Conservation (phyloP, 2,113 vertebrate genomes). For the Pycnonotus jocosus region DNA sequence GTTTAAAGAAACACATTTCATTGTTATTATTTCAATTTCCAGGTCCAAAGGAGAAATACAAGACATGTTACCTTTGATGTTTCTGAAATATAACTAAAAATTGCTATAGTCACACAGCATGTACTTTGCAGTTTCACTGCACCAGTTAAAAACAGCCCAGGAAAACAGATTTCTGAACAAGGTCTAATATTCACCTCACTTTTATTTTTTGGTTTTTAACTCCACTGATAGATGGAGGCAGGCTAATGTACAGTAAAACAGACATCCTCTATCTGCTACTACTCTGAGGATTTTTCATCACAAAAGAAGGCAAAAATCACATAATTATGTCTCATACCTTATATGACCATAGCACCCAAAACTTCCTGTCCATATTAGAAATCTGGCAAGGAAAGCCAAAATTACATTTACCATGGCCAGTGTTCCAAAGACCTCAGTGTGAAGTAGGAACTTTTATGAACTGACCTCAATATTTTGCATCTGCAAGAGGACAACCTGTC, state of each 20-base stretch:
- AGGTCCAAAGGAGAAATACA: constrained; percentile 24
- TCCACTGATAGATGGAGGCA: neutral
- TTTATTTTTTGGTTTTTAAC: neutral
- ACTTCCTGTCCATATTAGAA: neutral
- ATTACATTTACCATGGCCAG: neutral
- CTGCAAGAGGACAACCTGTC: neutral
- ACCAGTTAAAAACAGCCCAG: neutral
- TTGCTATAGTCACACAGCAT: neutral
- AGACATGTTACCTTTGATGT: neutral
- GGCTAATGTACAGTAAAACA: neutral
- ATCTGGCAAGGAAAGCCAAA: neutral
- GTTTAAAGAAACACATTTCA: constrained; percentile 2
- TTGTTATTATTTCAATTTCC: constrained; percentile 12
- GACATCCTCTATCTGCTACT: neutral
- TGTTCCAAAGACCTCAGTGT: neutral
- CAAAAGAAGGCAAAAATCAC: neutral
- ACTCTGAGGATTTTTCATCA: neutral
- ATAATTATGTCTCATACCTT: neutral
- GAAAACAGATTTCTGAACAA: neutral
- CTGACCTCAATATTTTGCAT: neutral
- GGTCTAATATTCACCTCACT: neutral
- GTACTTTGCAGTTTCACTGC: neutral
- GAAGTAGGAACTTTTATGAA: neutral
- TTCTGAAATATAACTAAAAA: constrained; percentile 42
- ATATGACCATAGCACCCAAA: neutral